Evolutionary conservation across 2,797 vertebrate genomes (phyloP), one percentile per base, ranked within the genome.

Genomic region (Alca torda): DNA sequence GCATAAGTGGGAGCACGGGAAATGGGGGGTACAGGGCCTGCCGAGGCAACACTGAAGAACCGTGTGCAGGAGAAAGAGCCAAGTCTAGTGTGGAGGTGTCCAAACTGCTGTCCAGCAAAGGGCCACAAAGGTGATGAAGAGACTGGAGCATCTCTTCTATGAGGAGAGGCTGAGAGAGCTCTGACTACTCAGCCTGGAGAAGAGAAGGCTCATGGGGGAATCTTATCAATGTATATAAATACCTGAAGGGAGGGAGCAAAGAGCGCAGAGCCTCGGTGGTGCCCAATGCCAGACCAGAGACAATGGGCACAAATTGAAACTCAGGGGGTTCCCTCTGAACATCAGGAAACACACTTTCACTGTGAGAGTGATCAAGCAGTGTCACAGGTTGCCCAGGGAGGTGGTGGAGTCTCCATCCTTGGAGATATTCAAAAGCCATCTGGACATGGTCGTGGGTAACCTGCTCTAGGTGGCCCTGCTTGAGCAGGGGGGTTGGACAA

Each of bases 11-110:
- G 8, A 64, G 6, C 6, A 8, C 5, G 4, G 35, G 13, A 72
- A 64, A 31, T 1, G 0, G 2, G 14, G 5, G 20, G 5, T 43
- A 33, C 2, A 6, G 45, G 15, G 26, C 26, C 35, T 86, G 18
- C 7, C 31, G 17, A 65, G 4, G 26, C 31, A 65, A 69, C 33
- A 16, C 15, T 63, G 50, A 50, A 76, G 79, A 59, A 12, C 19
- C 19, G 6, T 24, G 31, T 48, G 30, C 15, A 43, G 25, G 2
- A 86, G 25, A 74, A 80, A 15, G 16, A 77, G 19, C 6, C 56
- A 63, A 53, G 11, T 33, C n/a, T 19, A 33, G 6, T 0, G 0
- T 37, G 41, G 18, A 60, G 14, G 16, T 9, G 16, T 48, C 25
- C 46, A 79, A 63, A n/a, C 11, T 61, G 7, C 20, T 90, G 50